Percentiles rank a stretch among this genome's conserved stretches.
Conservation (phyloP, 2,888 invertebrate species). For the Ethmia dodecea region DNA sequence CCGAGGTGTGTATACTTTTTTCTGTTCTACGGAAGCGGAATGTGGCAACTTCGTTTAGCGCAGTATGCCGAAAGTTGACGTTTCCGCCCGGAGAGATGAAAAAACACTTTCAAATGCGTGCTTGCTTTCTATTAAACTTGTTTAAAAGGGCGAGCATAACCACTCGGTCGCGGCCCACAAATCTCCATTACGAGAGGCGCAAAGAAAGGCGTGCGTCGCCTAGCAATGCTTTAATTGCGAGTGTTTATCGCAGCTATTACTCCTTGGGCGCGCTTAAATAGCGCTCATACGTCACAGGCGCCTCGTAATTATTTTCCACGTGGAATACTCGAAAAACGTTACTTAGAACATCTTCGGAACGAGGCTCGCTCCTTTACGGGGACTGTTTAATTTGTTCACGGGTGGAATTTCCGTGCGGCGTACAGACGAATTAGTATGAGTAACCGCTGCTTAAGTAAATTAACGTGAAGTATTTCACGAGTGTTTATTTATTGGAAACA, state of each 20-base stretch:
- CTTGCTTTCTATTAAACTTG: too few species aligned
- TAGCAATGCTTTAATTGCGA: constrained; percentile 74
- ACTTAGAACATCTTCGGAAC: constrained; percentile 30
- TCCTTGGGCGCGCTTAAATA: constrained; percentile 70
- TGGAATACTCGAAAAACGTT: constrained; percentile 66
- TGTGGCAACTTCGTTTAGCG: too few species aligned
- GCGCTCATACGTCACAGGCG: constrained; percentile 68
- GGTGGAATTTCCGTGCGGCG: constrained; percentile 29
- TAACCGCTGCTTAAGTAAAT: constrained; percentile 4
- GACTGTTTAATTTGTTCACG: constrained; percentile 58
- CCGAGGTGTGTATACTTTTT: too few species aligned
- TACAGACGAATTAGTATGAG: constrained; percentile 7
- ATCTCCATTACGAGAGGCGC: constrained; percentile 63
- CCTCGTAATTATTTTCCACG: constrained; percentile 73
- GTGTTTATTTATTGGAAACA: too few species aligned
- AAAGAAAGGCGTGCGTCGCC: constrained; percentile 74
- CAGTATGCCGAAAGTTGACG: too few species aligned
- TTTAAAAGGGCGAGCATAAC: too few species aligned
- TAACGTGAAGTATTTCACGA: too few species aligned
- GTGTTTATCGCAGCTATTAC: constrained; percentile 71
- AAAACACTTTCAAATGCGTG: too few species aligned
- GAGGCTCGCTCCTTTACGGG: constrained; percentile 44
- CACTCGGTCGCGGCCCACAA: constrained; percentile 48
- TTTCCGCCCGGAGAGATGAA: too few species aligned
- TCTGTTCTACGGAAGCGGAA: too few species aligned